These are phyloP conservation scores for Eulemur mongoz DNA, from an alignment of 2,797 vertebrate genomes.

Conservation along the genomic window DNA sequence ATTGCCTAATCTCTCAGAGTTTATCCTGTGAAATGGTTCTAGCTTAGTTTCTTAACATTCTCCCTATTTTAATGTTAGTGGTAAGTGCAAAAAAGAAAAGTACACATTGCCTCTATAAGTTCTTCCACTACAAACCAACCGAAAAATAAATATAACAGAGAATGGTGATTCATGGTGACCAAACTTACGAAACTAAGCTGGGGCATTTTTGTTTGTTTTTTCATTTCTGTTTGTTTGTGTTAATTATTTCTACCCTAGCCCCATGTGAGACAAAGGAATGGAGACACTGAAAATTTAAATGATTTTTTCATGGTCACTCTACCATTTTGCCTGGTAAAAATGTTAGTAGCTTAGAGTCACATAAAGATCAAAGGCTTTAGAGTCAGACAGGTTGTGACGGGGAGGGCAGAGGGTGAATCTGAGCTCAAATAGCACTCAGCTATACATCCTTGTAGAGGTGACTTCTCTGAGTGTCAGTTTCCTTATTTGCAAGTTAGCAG, in stretches of 20 bases:
- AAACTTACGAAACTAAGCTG: not conserved
- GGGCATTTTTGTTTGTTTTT: not conserved
- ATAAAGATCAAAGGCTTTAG: not conserved
- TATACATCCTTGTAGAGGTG: not conserved
- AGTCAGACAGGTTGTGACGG: rapidly evolving
- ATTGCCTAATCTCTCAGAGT: constrained; percentile 75
- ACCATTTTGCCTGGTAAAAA: not conserved
- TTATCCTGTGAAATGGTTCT: constrained; percentile 73
- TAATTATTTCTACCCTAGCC: not conserved
- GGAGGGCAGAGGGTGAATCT: not conserved
- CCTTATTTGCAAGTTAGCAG: not conserved
- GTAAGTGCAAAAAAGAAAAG: constrained; percentile 63
- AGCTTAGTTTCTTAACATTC: constrained; percentile 66
- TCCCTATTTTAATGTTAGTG: constrained; percentile 73
- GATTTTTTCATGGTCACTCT: not conserved
- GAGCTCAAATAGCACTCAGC: not conserved
- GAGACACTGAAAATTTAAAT: not conserved
- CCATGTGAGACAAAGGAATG: not conserved
- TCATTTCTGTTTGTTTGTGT: not conserved
- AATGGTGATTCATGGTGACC: not conserved
- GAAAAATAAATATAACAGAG: not conserved
- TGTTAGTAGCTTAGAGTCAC: not conserved
- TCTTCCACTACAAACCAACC: not conserved
- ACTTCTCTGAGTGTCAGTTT: not conserved
- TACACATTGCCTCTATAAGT: constrained; percentile 29